These are phyloP conservation scores for Zaprionus ornatus DNA, from an alignment of 1,140 invertebrate genomes.

Conservation along the genomic window DNA sequence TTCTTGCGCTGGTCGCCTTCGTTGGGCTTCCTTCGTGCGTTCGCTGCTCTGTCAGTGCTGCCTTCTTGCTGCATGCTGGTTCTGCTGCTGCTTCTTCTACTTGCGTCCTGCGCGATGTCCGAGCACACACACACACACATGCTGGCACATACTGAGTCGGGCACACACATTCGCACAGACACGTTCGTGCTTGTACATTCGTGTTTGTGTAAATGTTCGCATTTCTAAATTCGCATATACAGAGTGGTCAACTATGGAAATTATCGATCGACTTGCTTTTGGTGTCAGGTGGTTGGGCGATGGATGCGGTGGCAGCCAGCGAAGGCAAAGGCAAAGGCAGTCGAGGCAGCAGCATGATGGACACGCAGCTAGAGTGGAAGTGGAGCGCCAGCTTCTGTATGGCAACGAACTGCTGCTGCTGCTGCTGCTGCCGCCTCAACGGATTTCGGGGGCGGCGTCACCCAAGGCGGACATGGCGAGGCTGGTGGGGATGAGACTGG, in stretches of 20 bases:
- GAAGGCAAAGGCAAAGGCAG: slow-evolving; percentile 21
- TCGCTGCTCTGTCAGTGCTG: slow-evolving; percentile 37
- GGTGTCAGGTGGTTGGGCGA: slow-evolving; percentile 82
- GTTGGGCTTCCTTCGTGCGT: slow-evolving; percentile 71
- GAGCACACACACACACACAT: slow-evolving; percentile 48
- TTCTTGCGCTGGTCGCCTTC: slow-evolving; percentile 69
- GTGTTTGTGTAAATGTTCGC: slow-evolving; percentile 79
- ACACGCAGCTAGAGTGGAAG: slow-evolving; percentile 68
- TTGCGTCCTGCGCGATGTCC: slow-evolving; percentile 67
- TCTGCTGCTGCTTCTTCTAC: slow-evolving; percentile 52
- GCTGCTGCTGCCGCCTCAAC: slow-evolving; percentile 47
- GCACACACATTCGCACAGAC: slow-evolving; percentile 27
- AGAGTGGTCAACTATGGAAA: slow-evolving; percentile 84
- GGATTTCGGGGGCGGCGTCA: slow-evolving; percentile 72
- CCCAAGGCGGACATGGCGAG: slow-evolving; percentile 67
- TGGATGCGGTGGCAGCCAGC: slow-evolving; percentile 67
- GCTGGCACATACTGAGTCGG: not conserved
- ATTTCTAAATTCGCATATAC: slow-evolving; percentile 83
- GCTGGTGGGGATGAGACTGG: slow-evolving; percentile 27
- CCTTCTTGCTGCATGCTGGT: slow-evolving; percentile 61
- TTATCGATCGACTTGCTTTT: slow-evolving; percentile 83
- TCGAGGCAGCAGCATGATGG: slow-evolving; percentile 61
- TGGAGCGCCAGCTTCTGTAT: slow-evolving; percentile 43
- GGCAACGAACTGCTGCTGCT: slow-evolving; percentile 44
- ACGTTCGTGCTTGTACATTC: slow-evolving; percentile 51